These are phyloP conservation scores for Rotaria sp. DNA, from an alignment of 2,888 invertebrate species.

Conservation along the genomic window DNA sequence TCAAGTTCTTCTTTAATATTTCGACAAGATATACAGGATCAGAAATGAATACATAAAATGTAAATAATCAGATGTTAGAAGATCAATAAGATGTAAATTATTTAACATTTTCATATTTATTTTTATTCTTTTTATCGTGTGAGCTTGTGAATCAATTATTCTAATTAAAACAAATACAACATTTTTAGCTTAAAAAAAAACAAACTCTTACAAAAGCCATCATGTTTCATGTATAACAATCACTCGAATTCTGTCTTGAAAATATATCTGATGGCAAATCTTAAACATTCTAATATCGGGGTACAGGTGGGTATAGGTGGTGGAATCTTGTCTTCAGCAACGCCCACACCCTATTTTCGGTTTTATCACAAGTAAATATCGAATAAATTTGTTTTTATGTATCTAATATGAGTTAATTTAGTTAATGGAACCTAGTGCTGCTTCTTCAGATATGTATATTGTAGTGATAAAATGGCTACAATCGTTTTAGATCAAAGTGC, in stretches of 20 bases:
- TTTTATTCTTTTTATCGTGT: constrained; percentile 51
- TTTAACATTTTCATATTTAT: constrained; percentile 39
- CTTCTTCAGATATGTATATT: neutral
- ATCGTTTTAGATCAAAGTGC: neutral
- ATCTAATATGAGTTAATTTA: neutral
- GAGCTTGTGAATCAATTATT: constrained; percentile 80
- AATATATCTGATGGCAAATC: constrained; percentile 79
- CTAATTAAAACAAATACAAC: neutral
- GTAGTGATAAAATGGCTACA: neutral
- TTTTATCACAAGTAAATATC: constrained; percentile 31
- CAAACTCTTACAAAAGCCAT: constrained; percentile 73
- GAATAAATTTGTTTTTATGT: neutral
- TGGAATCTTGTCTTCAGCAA: no score
- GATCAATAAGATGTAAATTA: constrained; percentile 64
- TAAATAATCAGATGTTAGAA: constrained; percentile 70
- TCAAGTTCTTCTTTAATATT: constrained; percentile 74
- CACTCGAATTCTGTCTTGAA: constrained; percentile 82
- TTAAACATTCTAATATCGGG: constrained; percentile 80
- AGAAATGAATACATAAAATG: constrained; percentile 65
- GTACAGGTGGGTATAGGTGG: no score
- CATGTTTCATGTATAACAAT: constrained; percentile 64
- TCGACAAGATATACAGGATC: constrained; percentile 73
- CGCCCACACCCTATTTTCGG: no score
- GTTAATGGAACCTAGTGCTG: neutral
- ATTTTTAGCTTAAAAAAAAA: constrained; percentile 41